These are phyloP conservation scores for Belgica antarctica DNA, from an alignment of 2,888 invertebrate genomes.

Conservation along the genomic window DNA sequence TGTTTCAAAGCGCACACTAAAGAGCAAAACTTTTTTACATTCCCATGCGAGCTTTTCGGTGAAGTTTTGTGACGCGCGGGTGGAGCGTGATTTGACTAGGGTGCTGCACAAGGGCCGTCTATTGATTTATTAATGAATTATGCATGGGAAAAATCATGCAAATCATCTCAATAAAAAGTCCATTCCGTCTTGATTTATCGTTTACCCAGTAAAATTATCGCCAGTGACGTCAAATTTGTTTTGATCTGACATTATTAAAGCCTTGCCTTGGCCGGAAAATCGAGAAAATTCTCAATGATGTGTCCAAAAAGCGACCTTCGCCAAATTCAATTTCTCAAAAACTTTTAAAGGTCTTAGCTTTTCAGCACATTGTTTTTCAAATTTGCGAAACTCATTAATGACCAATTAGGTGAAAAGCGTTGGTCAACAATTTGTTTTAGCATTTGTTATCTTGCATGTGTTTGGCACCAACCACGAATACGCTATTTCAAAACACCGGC, in stretches of 20 bases:
- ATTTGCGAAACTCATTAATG: too few species aligned
- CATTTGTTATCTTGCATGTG: too few species aligned
- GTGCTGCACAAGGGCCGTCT: background rate
- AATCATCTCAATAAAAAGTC: conserved; percentile 9
- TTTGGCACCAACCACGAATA: too few species aligned
- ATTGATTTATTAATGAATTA: background rate
- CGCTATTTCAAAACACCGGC: too few species aligned
- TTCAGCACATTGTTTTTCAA: too few species aligned
- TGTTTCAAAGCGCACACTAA: conserved; percentile 1
- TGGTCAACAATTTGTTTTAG: too few species aligned
- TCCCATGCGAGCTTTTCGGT: background rate
- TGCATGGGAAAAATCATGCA: conserved; percentile 3
- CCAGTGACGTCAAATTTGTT: too few species aligned
- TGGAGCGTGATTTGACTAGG: background rate
- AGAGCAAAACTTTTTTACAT: background rate
- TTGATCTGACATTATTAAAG: too few species aligned
- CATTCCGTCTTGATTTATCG: conserved; percentile 14
- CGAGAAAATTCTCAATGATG: background rate
- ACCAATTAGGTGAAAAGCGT: too few species aligned
- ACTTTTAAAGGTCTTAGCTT: too few species aligned
- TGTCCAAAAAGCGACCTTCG: background rate
- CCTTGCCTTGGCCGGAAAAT: background rate
- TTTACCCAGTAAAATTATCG: background rate
- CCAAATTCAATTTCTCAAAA: too few species aligned
- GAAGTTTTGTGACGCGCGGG: background rate